Evolutionary conservation across 1,140 invertebrate species (phyloP).

Genomic region (Liolophura sinensis): DNA sequence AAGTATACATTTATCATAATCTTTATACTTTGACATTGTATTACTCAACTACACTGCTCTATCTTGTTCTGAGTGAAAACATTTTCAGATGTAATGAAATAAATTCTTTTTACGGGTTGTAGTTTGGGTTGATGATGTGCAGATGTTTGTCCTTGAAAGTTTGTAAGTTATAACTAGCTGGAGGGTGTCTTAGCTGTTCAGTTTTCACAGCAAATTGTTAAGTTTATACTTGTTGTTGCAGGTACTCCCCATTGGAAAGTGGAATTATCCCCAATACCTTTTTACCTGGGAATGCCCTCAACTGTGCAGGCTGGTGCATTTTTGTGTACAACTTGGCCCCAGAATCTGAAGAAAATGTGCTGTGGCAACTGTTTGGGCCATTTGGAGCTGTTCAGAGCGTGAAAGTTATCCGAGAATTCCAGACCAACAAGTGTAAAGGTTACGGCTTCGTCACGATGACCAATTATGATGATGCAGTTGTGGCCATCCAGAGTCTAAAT

Average conservation of each 20-base stretch:
- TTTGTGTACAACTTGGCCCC: conserved; percentile 98
- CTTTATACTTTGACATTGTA: no score
- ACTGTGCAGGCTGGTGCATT: conserved; percentile 81
- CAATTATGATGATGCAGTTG: conserved; percentile 97
- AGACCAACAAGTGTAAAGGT: conserved; percentile 99
- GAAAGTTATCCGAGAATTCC: conserved; percentile 92
- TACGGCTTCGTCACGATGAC: conserved; percentile 99
- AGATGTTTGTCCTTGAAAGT: no score
- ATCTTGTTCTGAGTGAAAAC: no score
- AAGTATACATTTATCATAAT: no score
- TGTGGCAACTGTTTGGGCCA: conserved; percentile 98
- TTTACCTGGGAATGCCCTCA: conserved; percentile 38
- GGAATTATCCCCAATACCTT: conserved; percentile 30
- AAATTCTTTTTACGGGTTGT: no score
- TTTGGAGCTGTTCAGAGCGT: conserved; percentile 99
- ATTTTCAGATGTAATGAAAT: no score
- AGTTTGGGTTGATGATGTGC: no score
- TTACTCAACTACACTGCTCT: no score
- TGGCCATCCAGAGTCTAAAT: conserved; percentile 96
- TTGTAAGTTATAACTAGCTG: no score
- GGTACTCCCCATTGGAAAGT: conserved; percentile 55
- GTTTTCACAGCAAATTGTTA: background rate
- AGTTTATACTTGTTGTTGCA: conserved; percentile 17
- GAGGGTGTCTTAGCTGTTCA: no score
- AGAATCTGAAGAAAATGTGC: conserved; percentile 96